phyloP scores from a whole-genome alignment of 2,113 vertebrate genomes.

The Electrona antarctica region DNA sequence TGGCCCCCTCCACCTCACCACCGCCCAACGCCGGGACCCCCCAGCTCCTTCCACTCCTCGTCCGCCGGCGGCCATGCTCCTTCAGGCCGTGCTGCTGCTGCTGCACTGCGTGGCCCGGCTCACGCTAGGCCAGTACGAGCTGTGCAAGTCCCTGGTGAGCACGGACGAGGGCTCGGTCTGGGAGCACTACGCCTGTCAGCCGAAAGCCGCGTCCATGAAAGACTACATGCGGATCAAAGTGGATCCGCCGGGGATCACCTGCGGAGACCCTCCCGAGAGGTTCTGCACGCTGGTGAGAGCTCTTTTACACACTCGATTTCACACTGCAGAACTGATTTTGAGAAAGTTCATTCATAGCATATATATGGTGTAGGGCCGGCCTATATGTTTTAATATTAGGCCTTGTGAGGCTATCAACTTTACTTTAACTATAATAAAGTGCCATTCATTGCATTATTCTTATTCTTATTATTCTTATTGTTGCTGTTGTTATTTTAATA shows the following conservation, averaged over 20 bases:
- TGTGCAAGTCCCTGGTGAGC: conserved; percentile 97
- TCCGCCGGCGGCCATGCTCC: conserved; percentile 85
- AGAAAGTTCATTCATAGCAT: too few relatives aligned
- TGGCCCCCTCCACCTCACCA: conserved; percentile 62
- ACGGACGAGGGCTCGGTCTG: conserved; percentile 93
- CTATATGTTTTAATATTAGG: too few relatives aligned
- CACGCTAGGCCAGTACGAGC: conserved; percentile 91
- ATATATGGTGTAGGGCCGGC: too few relatives aligned
- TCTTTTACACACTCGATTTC: conserved; percentile 38
- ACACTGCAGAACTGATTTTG: too few relatives aligned
- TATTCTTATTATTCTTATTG: too few relatives aligned
- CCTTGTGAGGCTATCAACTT: background rate
- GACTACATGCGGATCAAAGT: conserved; percentile 91
- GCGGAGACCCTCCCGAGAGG: conserved; percentile 92
- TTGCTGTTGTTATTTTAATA: too few relatives aligned
- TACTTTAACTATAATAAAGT: background rate
- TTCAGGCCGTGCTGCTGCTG: conserved; percentile 77
- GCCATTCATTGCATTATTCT: too few relatives aligned
- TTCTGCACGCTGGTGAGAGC: conserved; percentile 99
- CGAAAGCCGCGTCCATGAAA: conserved; percentile 89
- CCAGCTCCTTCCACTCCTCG: conserved; percentile 29
- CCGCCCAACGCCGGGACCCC: conserved; percentile 67
- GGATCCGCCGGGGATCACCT: conserved; percentile 92
- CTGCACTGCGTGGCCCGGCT: conserved; percentile 82
- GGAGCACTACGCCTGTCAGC: conserved; percentile 97